Percentiles rank a stretch among this genome's conserved stretches.
Evolutionary conservation across 2,113 vertebrate genomes (phyloP).

Genomic region (Neopipo cinnamomea): DNA sequence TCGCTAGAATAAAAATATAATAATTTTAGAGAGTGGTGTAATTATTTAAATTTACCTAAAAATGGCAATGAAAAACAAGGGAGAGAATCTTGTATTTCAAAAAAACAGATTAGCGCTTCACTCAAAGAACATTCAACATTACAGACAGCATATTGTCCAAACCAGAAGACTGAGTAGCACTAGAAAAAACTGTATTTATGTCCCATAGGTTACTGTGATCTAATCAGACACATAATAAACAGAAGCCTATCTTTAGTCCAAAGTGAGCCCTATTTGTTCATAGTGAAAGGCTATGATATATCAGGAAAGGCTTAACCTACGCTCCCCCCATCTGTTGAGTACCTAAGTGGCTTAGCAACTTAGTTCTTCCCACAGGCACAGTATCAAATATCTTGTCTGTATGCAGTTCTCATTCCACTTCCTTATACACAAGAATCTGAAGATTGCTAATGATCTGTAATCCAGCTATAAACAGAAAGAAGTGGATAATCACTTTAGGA

Average conservation of each 20-base stretch:
- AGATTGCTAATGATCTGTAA: constrained; percentile 38
- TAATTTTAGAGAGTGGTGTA: not conserved
- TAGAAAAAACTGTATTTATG: not conserved
- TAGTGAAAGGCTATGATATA: not conserved
- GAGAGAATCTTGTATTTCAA: not conserved
- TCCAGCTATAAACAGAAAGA: constrained; percentile 45
- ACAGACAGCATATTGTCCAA: not conserved
- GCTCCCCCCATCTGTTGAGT: not conserved
- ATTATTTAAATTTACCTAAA: not conserved
- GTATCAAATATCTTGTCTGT: not conserved
- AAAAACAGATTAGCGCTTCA: not conserved
- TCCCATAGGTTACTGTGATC: not conserved
- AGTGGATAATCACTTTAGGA: constrained; percentile 18
- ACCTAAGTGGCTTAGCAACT: constrained; percentile 52
- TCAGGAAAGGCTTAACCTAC: constrained; percentile 22
- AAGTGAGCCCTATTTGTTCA: not conserved
- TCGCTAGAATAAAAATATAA: not conserved
- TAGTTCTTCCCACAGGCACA: not conserved
- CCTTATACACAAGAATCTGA: not conserved
- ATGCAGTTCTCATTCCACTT: not conserved
- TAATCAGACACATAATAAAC: not conserved
- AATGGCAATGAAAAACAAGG: not conserved
- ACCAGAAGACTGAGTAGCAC: not conserved
- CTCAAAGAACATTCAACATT: not conserved
- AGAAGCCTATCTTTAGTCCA: not conserved